Evolutionary conservation across 1,140 invertebrate genomes (phyloP).

Genomic region (Augochlora pura): DNA sequence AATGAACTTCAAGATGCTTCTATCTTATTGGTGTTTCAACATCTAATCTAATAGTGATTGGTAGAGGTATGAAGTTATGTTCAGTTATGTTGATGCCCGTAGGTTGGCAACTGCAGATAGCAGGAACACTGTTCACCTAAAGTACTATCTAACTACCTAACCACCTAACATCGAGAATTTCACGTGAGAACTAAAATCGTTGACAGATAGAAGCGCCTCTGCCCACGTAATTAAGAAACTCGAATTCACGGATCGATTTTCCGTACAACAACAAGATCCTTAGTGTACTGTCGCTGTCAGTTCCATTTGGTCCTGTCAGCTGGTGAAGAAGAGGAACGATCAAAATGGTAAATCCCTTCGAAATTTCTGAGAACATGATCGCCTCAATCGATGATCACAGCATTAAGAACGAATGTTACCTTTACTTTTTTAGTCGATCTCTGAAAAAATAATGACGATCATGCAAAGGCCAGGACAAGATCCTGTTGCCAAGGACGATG

Average conservation of each 20-base stretch:
- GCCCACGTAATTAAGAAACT: constrained; percentile 21
- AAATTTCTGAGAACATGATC: constrained; percentile 13
- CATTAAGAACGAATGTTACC: neutral
- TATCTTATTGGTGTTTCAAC: neutral
- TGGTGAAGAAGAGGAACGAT: constrained; percentile 48
- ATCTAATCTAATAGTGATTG: neutral
- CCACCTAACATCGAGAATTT: constrained; percentile 7
- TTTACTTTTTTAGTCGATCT: constrained; percentile 84
- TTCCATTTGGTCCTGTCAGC: constrained; percentile 62
- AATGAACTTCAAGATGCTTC: no score
- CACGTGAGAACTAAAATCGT: constrained; percentile 25
- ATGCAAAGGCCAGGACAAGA: constrained; percentile 89
- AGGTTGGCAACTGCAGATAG: neutral
- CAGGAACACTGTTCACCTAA: no score
- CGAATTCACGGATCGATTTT: constrained; percentile 63
- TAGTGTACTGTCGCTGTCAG: constrained; percentile 54
- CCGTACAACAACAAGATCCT: constrained; percentile 56
- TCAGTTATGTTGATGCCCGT: neutral
- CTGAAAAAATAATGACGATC: constrained; percentile 87
- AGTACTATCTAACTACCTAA: neutral
- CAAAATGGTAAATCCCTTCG: constrained; percentile 56
- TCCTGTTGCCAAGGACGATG: constrained; percentile 87
- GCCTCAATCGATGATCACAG: no score
- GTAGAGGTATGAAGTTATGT: neutral
- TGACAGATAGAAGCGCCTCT: constrained; percentile 43